Percentiles rank a stretch among this genome's conserved stretches.
These are phyloP conservation scores for Tetramorium bicarinatum DNA, from an alignment of 2,888 invertebrate genomes.

Conservation along the genomic window DNA sequence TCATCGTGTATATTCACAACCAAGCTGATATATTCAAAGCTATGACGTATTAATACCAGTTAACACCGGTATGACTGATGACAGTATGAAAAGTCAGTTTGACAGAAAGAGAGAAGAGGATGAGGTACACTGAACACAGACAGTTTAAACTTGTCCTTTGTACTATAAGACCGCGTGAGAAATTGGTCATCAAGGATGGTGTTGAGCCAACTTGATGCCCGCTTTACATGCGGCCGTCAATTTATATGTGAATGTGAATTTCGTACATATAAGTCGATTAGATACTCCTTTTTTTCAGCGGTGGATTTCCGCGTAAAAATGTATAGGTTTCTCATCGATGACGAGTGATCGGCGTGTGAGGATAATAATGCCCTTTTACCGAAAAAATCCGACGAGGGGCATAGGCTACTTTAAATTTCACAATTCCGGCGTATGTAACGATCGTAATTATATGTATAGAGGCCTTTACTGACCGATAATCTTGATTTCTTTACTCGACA, in stretches of 20 bases:
- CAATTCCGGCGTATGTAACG: constrained; percentile 25
- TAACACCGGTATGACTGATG: constrained; percentile 6
- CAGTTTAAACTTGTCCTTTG: constrained; percentile 74
- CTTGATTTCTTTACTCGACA: constrained; percentile 54
- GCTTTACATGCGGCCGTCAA: constrained; percentile 19
- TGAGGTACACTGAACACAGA: constrained; percentile 72
- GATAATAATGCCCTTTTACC: constrained; percentile 29
- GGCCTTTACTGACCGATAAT: constrained; percentile 46
- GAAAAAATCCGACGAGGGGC: constrained; percentile 29
- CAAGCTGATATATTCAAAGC: constrained; percentile 27
- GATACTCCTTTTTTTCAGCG: constrained; percentile 41
- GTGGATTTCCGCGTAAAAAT: constrained; percentile 61
- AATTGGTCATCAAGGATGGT: constrained; percentile 51
- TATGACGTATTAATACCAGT: constrained; percentile 16
- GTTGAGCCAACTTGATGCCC: constrained; percentile 15
- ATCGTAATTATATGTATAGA: constrained; percentile 6
- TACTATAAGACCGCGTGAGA: constrained; percentile 71
- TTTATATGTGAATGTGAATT: constrained; percentile 34
- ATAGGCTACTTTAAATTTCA: constrained; percentile 32
- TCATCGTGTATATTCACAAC: neutral
- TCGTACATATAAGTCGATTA: constrained; percentile 36
- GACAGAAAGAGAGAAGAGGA: constrained; percentile 43
- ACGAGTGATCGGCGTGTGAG: constrained; percentile 47
- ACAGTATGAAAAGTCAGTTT: constrained; percentile 18
- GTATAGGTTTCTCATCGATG: constrained; percentile 57